Base-by-base conservation (phyloP, 2,888 invertebrate species). In the Drosophila greeni region DNA sequence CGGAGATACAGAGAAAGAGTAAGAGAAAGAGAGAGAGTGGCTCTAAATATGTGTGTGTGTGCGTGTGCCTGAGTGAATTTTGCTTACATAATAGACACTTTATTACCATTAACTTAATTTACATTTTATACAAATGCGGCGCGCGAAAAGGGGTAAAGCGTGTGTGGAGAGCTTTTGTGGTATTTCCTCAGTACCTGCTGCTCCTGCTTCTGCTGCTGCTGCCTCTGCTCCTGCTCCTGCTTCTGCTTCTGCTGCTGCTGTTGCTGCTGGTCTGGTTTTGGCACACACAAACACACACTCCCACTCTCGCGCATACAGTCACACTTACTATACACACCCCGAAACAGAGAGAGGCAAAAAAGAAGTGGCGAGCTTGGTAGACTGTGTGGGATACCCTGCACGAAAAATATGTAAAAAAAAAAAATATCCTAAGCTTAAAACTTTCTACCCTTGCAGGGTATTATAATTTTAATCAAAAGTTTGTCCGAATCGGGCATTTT, bases 81-180 rank as follows among this genome's bases (percentile, higher is more conserved):
- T 68, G 69, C 75, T 71, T 74, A 76, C 72, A 79, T 79, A 79
- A 82, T 79, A 76, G 75, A 70, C 82, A 79, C 82, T 82, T 79
- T 79, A 79, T 79, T 79, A 76, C 75, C 79, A 76, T 82, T 76
- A 82, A 79, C 80, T 79, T 70, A 70, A 82, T 79, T 82, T 76
- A 75, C 74, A 79, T 79, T 76, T 79, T 66, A 79, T 79, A 73
- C 75, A 73, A 82, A 82, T 79, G 76, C 65, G 73, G 54, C 75
- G 66, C 73, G 69, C 62, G 18, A 24, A 59, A 29, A 29, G 31
- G 57, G 34, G 42, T 55, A 23, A 51, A n/a, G 36, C 16, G 24
- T 48, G 34, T n/a, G 24, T 26, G 24, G 42, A 34, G 66, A 66
- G 57, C 51, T 53, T 61, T 53, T 62, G 62, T 53, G 47, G 62